Evolutionary conservation across 1,140 invertebrate species (phyloP), one percentile per base, ranked within the genome.

Genomic region (Proales similis): DNA sequence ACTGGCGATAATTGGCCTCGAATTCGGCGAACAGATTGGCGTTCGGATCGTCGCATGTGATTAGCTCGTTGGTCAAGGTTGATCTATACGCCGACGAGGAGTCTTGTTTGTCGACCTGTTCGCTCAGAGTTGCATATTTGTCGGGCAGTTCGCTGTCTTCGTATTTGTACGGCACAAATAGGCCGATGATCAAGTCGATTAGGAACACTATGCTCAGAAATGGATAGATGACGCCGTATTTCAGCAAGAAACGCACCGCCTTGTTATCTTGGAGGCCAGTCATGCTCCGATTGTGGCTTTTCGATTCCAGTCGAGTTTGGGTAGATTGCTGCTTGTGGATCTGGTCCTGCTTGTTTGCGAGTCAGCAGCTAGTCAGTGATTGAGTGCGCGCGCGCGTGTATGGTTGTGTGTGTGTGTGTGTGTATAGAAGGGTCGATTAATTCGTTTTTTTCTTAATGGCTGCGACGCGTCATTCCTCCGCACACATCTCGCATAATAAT

Each of bases 141-240:
- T 57, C 51, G 17, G 51, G 51, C 36, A 57, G 32, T 14, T 57
- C 24, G 17, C 27, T 38, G 17, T 57, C 51, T 11, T 57, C 51
- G 30, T 57, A 57, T 42, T 57, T 57, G n/a, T 57, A 57, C 3
- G 51, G 51, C 30, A 57, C 26, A 20, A 57, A 29, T 12, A 57
- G 36, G 45, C 51, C 51, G 30, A 57, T 26, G 30, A 57, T 24
- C 26, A 57, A 57, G 32, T 57, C 51, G 24, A 57, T 17, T 17
- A 57, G 20, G 14, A 36, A 36, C 11, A 57, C 51, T 17, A 57
- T 27, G 30, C 11, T 4, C 36, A 57, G 30, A 57, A 57, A 57
- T 42, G 51, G 51, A 43, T 57, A 57, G 6, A 57, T 57, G 11
- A 57, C 0, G 9, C 39, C 39, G 45, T 57, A 57, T 42, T 57